Evolutionary conservation across 1,140 invertebrate species (phyloP).

Genomic region (Dendroctonus ponderosae): DNA sequence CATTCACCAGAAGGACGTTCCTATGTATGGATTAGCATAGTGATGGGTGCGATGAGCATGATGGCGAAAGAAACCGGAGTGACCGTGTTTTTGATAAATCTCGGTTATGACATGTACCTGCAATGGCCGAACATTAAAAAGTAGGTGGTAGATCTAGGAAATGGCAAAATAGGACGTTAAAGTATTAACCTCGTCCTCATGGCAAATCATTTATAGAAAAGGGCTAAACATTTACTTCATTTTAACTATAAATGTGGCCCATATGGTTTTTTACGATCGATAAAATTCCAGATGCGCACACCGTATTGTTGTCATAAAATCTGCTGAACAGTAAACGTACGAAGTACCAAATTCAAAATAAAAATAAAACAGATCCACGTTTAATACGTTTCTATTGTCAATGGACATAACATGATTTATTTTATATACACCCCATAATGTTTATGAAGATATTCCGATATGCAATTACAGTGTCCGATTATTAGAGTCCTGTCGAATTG

Average conservation of each 20-base stretch:
- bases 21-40: constrained; percentile 64
- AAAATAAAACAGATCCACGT: constrained; percentile 12
- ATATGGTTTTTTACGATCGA: constrained; percentile 17
- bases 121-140: constrained; percentile 68
- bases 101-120: constrained; percentile 70
- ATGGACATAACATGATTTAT: too few relatives aligned
- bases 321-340: constrained; percentile 8
- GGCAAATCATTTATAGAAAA: neutral
- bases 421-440: too few relatives aligned
- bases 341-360: constrained; percentile 15
- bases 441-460: too few relatives aligned
- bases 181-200: neutral
- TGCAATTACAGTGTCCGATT: too few relatives aligned
- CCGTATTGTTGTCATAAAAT: constrained; percentile 15
- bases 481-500: too few relatives aligned
- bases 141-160: constrained; percentile 50
- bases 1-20: constrained; percentile 43
- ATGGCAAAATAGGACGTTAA: neutral
- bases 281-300: neutral
- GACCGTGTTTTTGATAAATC: constrained; percentile 74
- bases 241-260: neutral
- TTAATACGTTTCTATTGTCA: neutral
- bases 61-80: constrained; percentile 90
- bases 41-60: constrained; percentile 76
- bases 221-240: neutral